Percentiles rank a stretch among this genome's conserved stretches.
phyloP scores from a whole-genome alignment of 2,888 invertebrate genomes.

The Nudaria mundana region DNA sequence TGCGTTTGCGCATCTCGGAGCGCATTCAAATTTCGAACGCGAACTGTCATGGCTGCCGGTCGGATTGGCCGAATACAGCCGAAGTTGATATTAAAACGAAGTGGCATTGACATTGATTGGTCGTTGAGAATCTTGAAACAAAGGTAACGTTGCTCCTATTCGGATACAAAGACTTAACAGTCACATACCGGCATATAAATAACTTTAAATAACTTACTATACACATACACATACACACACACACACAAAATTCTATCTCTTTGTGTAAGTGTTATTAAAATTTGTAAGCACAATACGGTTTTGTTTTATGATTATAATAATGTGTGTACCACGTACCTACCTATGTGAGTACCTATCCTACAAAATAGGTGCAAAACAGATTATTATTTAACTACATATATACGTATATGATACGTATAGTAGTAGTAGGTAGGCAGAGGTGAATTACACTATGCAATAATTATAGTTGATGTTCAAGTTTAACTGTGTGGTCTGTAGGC shows the following conservation, averaged over 20 bases:
- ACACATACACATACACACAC: constrained; percentile 4
- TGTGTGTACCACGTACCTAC: too few species aligned
- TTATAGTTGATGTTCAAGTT: too few species aligned
- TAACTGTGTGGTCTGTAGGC: too few species aligned
- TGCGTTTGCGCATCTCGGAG: constrained; percentile 69
- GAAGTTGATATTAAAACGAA: constrained; percentile 49
- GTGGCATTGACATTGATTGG: constrained; percentile 72
- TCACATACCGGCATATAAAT: constrained; percentile 12
- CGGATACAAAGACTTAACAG: constrained; percentile 5
- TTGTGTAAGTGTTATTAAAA: neutral
- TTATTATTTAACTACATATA: too few species aligned
- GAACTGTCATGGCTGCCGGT: constrained; percentile 69
- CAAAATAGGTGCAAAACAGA: too few species aligned
- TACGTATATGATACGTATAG: too few species aligned
- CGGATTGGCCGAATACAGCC: constrained; percentile 53
- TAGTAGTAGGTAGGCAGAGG: too few species aligned
- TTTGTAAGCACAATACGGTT: neutral
- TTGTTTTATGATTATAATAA: neutral
- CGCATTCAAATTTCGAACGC: constrained; percentile 77
- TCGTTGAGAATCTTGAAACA: constrained; percentile 45
- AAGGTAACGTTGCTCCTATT: constrained; percentile 29
- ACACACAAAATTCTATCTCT: too few species aligned
- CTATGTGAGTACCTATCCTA: too few species aligned
- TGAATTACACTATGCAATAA: too few species aligned
- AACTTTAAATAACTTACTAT: constrained; percentile 14